A percentile compares a stretch with the other conserved stretches of the same genome.
phyloP scores from a whole-genome alignment of 1,140 invertebrate genomes.

The Oncopodura yosiiana region DNA sequence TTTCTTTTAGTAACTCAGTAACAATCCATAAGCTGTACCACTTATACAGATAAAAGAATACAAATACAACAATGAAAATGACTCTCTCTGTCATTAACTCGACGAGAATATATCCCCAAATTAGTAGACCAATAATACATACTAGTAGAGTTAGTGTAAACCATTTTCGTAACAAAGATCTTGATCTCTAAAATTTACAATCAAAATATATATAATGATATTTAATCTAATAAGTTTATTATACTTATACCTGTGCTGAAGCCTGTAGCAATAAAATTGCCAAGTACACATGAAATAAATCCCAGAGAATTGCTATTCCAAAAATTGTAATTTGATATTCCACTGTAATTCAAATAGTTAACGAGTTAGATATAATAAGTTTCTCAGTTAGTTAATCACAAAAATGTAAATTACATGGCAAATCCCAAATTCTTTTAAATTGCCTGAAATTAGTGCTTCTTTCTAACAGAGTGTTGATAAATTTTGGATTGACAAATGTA shows the following conservation, averaged over 20 bases:
- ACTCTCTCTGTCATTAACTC: constrained; percentile 9
- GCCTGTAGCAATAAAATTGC: too few relatives aligned
- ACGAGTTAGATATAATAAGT: too few relatives aligned
- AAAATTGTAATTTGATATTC: too few relatives aligned
- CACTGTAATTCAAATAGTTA: too few relatives aligned
- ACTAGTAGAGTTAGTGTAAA: not conserved
- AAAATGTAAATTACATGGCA: too few relatives aligned
- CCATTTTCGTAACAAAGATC: not conserved
- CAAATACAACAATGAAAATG: constrained; percentile 2
- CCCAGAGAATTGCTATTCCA: too few relatives aligned
- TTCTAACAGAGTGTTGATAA: not conserved
- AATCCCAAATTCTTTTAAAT: constrained; percentile 8
- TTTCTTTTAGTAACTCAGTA: constrained; percentile 17
- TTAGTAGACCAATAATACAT: not conserved
- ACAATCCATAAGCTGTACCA: constrained; percentile 25
- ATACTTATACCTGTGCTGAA: too few relatives aligned
- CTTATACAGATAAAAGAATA: constrained; percentile 24
- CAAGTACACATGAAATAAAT: too few relatives aligned
- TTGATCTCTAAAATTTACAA: not conserved
- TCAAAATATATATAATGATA: constrained; percentile 1
- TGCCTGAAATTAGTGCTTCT: not conserved
- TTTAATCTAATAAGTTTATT: constrained; percentile 2
- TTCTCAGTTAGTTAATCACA: too few relatives aligned
- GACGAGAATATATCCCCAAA: constrained; percentile 3
- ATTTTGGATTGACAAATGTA: constrained; percentile 1